Base-by-base conservation (phyloP, 2,888 invertebrate genomes). In the Neocrepidodera transversa region DNA sequence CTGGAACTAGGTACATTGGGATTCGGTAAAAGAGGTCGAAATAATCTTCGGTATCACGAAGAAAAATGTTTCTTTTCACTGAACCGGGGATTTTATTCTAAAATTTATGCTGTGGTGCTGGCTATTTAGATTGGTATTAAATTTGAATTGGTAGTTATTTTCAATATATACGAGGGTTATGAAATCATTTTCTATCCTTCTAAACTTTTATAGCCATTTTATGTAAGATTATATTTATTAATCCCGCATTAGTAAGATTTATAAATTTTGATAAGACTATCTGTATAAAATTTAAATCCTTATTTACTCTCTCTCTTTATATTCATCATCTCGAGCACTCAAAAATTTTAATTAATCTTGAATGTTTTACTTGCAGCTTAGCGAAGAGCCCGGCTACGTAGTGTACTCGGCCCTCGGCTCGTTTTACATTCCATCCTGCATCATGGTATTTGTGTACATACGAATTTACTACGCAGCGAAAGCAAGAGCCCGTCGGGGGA, bases 381-480 rank as follows among this genome's bases (percentile, higher is more conserved):
- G 95, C 74, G 93, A 94, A 77, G 96, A 97, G 83, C 89, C 96
- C 75, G 97, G 97, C 66, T 98, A 99, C 84, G 97, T 98, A 76
- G 84, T 98, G 60, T 99, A 98, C 82, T 98, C 97, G 14, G 95
- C 97, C 14, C 86, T 97, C 74, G 98, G 98, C 72, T 98, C 97
- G 75, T 99, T 99, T 86, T 99, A 96, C 87, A 95, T 99, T 79
- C 98, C 99, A 63, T 95, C 96, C 76, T 94, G 97, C 80, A 96
- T 99, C 79, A 98, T 99, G 97, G 97, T 98, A 76, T 97, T 98
- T 83, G 98, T 99, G 64, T 99, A 99, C 84, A 96, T 96, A 81
- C 89, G 97, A 82, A 98, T 99, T 83, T 99, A 97, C 84, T 93
- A 89, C 82, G 97, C 97, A 35, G 97, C 97, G 49, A 92, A 96